Evolutionary conservation across 2,888 invertebrate species (phyloP).

Genomic region (Heteropelma amictum): DNA sequence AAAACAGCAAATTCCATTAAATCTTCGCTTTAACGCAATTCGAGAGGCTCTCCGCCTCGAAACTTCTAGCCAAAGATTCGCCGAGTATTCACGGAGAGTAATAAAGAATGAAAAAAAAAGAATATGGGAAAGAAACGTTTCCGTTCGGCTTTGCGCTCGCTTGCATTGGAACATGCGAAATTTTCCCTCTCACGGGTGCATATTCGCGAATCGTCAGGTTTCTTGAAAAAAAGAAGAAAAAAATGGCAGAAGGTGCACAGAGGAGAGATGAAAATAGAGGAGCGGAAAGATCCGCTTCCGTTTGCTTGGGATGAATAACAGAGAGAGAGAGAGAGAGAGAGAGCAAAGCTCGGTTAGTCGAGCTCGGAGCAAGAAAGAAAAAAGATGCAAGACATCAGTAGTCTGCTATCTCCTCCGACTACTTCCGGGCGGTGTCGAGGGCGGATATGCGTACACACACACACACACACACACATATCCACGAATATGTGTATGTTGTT

Average conservation of each 20-base stretch:
- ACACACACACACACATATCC: neutral
- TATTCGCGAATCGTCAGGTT: slow-evolving; percentile 41
- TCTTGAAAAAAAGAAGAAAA: too few relatives aligned
- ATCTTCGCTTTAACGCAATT: too few relatives aligned
- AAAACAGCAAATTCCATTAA: neutral
- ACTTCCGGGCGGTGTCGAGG: slow-evolving; percentile 19
- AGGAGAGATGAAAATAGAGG: slow-evolving; percentile 19
- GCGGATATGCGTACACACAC: slow-evolving; percentile 4
- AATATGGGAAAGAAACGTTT: too few relatives aligned
- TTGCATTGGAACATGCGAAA: slow-evolving; percentile 31
- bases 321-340: too few relatives aligned
- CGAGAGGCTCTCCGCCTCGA: too few relatives aligned
- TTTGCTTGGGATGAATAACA: slow-evolving; percentile 39
- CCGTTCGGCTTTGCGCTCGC: slow-evolving; percentile 46
- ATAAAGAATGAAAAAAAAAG: slow-evolving; percentile 31
- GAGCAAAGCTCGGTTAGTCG: slow-evolving; percentile 51
- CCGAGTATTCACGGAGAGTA: slow-evolving; percentile 27
- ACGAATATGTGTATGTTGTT: neutral
- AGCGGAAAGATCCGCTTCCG: slow-evolving; percentile 50
- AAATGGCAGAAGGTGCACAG: too few relatives aligned
- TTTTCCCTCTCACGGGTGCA: slow-evolving; percentile 29
- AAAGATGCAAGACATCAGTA: slow-evolving; percentile 29
- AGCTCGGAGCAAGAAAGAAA: slow-evolving; percentile 45
- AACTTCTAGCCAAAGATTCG: slow-evolving; percentile 14
- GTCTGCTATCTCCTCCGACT: slow-evolving; percentile 26